Evolutionary conservation across 2,888 invertebrate species (phyloP).

Genomic region (Acleris cristana): DNA sequence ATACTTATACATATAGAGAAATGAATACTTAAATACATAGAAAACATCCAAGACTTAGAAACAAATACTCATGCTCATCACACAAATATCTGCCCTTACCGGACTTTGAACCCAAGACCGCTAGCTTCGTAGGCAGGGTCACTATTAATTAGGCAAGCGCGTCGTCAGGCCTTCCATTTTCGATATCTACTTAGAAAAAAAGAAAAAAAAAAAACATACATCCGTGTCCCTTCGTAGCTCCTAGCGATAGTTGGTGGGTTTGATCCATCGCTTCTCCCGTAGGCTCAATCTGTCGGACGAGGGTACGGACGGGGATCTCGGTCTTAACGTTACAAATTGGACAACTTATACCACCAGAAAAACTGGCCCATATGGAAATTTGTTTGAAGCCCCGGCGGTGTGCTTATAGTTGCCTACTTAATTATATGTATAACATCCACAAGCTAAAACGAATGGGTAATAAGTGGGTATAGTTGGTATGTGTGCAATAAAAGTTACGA

Average conservation of each 20-base stretch:
- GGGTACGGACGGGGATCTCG: constrained; percentile 52
- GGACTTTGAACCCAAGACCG: no score
- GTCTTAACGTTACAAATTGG: constrained; percentile 73
- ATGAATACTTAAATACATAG: no score
- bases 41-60: no score
- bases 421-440: constrained; percentile 11
- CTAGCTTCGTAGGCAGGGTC: no score
- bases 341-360: constrained; percentile 64
- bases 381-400: constrained; percentile 20
- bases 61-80: no score
- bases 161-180: no score
- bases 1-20: no score
- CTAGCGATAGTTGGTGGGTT: constrained; percentile 53
- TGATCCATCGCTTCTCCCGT: constrained; percentile 62
- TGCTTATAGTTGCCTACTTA: constrained; percentile 9
- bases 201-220: background rate
- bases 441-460: no score
- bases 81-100: no score
- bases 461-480: no score
- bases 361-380: constrained; percentile 50
- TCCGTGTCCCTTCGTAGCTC: constrained; percentile 28
- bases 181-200: background rate
- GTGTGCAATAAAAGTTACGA: no score
- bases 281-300: constrained; percentile 67
- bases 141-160: no score